Evolutionary conservation across 2,113 vertebrate genomes (phyloP).

Genomic region (Mesoclemmys tuberculata): DNA sequence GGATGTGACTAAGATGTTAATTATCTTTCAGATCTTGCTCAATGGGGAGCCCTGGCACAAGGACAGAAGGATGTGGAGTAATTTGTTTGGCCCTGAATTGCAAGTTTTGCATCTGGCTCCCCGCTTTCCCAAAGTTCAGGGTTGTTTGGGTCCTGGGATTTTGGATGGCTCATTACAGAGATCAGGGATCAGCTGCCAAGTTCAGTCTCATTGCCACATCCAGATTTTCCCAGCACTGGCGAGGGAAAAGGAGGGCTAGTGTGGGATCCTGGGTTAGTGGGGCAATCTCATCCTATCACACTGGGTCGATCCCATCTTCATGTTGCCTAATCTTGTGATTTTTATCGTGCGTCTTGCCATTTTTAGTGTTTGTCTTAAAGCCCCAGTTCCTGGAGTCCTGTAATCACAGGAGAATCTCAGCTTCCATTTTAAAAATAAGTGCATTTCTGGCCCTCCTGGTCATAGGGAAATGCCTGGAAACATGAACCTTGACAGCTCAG

Average conservation of each 20-base stretch:
- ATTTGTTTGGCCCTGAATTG: background rate
- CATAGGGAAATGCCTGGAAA: background rate
- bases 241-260: background rate
- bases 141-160: background rate
- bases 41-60: background rate
- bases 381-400: background rate
- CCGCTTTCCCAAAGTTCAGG: background rate
- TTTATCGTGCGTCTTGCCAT: background rate
- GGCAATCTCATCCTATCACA: background rate
- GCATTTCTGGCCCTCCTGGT: background rate
- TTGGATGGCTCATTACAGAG: background rate
- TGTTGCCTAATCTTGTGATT: background rate
- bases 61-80: background rate
- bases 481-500: background rate
- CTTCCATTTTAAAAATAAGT: background rate
- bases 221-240: background rate
- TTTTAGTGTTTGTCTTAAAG: background rate
- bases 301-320: background rate
- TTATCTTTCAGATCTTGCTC: background rate
- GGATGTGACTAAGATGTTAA: background rate
- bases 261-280: background rate
- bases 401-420: fast-evolving
- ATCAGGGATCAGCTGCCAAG: background rate
- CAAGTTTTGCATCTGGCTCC: background rate
- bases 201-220: background rate